Evolutionary conservation across 2,888 invertebrate species (phyloP).

Genomic region (Drosophila kuntzei): DNA sequence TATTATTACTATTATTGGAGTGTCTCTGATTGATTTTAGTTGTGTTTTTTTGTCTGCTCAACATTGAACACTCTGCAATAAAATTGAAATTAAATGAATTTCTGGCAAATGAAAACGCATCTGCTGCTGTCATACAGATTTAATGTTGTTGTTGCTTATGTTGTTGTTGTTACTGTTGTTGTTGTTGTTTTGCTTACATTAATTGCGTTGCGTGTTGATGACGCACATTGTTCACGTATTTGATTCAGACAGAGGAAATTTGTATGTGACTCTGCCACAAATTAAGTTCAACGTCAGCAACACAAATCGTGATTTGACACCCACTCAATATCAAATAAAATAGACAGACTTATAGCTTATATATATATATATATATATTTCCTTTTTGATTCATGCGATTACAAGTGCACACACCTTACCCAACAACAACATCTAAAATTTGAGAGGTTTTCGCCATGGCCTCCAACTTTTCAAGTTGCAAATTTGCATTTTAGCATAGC

Average conservation of each 20-base stretch:
- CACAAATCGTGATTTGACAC: not conserved
- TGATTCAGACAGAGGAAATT: not conserved
- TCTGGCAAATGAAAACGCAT: conserved; percentile 17
- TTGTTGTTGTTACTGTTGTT: too few relatives aligned
- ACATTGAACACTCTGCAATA: conserved; percentile 9
- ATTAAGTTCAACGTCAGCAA: conserved; percentile 15
- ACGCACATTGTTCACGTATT: conserved; percentile 34
- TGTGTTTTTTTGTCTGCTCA: conserved; percentile 23
- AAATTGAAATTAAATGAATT: conserved; percentile 38
- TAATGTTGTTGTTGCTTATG: not conserved
- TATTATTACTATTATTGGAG: conserved; percentile 9
- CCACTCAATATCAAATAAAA: conserved; percentile 9
- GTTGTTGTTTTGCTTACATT: conserved; percentile 34
- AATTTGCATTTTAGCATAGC: conserved; percentile 37
- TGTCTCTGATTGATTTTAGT: conserved; percentile 48
- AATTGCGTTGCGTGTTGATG: conserved; percentile 39
- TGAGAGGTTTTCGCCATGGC: conserved; percentile 14
- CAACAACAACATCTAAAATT: not conserved
- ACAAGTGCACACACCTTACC: not conserved
- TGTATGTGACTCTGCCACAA: conserved; percentile 10
- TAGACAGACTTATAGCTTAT: not conserved
- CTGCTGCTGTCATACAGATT: conserved; percentile 26
- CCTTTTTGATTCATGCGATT: conserved; percentile 7
- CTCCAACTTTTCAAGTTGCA: conserved; percentile 7
- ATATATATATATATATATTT: conserved; percentile 8